Evolutionary conservation across 2,888 invertebrate genomes (phyloP), one percentile per base, ranked within the genome.

Genomic region (Perdita meconis): DNA sequence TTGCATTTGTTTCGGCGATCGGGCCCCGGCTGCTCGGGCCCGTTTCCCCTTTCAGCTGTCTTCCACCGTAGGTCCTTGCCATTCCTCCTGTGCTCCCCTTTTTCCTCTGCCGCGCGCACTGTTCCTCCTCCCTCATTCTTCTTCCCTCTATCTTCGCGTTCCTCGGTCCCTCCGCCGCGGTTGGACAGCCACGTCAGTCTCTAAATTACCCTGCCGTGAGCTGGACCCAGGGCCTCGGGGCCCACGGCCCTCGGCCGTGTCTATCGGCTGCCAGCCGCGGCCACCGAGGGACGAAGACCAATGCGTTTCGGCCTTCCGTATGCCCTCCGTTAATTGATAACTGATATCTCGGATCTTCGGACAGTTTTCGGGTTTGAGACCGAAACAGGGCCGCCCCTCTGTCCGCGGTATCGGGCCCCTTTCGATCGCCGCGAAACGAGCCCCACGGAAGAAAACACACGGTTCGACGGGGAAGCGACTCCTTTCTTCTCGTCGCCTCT

Each of bases 1-100:
- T 91, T 91, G 91, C 91, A 91, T 91, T 91, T 90, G 89, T 90
- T 91, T 90, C 88, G 86, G 86, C 87, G 84, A 88, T 87, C 87
- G 83, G 77, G 4, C 65, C 60, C 53, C 56, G 47, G 64, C 65
- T 50, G 47, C 26, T 67, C 74, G 72, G 77, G 80, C 84, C 82
- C 78, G 81, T 67, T 86, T 82, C 87, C 80, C 85, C 87, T 90
- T 90, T 90, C 87, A 90, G 87, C 88, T 90, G 89, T 90, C 88
- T 87, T 84, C 74, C 84, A 68, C 60, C 74, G 67, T 57, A 67
- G 74, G 55, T 68, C 80, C 75, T 71, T 76, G 84, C 86, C 86
- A 84, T 84, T 85, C 84, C 85, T 86, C 71, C 73, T 76, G 51
- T 34, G 78, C 59, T 79, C 78, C 84, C 75, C 79, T 81, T 85